phyloP scores from a whole-genome alignment of 2,888 invertebrate genomes.

The Acleris laterana region DNA sequence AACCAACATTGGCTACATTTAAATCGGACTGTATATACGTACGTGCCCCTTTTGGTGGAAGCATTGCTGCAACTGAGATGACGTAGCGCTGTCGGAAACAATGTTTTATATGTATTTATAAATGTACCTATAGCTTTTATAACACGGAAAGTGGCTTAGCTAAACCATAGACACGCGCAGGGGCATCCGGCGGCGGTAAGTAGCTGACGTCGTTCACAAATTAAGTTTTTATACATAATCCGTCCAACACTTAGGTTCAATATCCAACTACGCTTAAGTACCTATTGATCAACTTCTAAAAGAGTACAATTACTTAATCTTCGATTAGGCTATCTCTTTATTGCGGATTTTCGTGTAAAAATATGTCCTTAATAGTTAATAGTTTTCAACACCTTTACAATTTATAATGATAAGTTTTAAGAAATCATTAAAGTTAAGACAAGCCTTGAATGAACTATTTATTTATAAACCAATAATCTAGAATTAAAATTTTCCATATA shows the following conservation, averaged over 20 bases:
- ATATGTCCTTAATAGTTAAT: not conserved
- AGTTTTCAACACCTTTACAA: conserved; percentile 12
- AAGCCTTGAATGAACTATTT: conserved; percentile 3
- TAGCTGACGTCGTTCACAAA: not conserved
- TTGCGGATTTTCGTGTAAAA: not conserved
- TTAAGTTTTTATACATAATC: not conserved
- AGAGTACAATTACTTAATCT: conserved; percentile 34
- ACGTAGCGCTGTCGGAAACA: too few species aligned
- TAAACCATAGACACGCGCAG: too few species aligned
- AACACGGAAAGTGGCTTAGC: too few species aligned
- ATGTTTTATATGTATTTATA: too few species aligned
- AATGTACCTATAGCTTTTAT: too few species aligned
- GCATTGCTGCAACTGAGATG: too few species aligned
- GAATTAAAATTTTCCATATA: conserved; percentile 6
- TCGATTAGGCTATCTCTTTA: conserved; percentile 2
- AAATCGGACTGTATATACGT: too few species aligned
- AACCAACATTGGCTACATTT: too few species aligned
- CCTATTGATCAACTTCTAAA: conserved; percentile 9
- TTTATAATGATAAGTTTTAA: not conserved
- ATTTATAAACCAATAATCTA: conserved; percentile 14
- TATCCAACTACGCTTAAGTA: conserved; percentile 4
- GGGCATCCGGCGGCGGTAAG: not conserved
- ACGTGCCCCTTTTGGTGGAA: too few species aligned
- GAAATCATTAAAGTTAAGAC: not conserved
- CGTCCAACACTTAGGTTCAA: conserved; percentile 29